Evolutionary conservation across 1,140 invertebrate species (phyloP), one percentile per base, ranked within the genome.

Genomic region (Phthorimaea operculella): DNA sequence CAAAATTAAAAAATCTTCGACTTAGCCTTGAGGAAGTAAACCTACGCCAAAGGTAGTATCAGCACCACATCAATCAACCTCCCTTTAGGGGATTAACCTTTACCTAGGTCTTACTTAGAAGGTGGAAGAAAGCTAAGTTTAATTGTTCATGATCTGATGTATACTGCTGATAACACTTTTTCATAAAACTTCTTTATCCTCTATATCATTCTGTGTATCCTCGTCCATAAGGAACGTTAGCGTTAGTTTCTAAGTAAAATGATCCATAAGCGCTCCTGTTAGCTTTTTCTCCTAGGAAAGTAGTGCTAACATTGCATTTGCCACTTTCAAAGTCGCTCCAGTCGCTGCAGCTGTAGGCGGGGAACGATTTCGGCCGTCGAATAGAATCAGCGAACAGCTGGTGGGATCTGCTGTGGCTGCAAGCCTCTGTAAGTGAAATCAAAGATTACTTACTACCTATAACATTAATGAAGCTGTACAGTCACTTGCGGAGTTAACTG

Each of bases 321-420:
- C 86, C 86, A 6, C 67, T 73, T 51, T 79, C 67, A 57, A 87
- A 89, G 55, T 87, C 78, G 21, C 86, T 71, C 85, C 90, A 88
- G n/a, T 65, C 84, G 15, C 77, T 63, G 63, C 90, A 91, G 28
- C 84, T 73, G 17, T 74, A 79, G 0, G 89, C 86, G 15, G 76
- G 63, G 53, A 91, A 88, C 4, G 87, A 88, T 50, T 79, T 77
- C 6, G 86, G 79, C 1, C 87, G 87, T 39, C 85, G 80, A 7
- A 92, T 88, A 16, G 90, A 90, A 72, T 91, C 89, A 0, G 87
- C 89, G 58, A 88, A 92, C 62, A 90, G 92, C 42, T 87, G 72
- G 57, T 90, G 90, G 0, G 90, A 88, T 56, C 90, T 79, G 58
- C 88, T 88, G 63, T 92, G 91, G 65, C 90, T 92, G 64, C 91